phyloP scores from a whole-genome alignment of 2,797 vertebrate genomes.

The Forpus xanthops region DNA sequence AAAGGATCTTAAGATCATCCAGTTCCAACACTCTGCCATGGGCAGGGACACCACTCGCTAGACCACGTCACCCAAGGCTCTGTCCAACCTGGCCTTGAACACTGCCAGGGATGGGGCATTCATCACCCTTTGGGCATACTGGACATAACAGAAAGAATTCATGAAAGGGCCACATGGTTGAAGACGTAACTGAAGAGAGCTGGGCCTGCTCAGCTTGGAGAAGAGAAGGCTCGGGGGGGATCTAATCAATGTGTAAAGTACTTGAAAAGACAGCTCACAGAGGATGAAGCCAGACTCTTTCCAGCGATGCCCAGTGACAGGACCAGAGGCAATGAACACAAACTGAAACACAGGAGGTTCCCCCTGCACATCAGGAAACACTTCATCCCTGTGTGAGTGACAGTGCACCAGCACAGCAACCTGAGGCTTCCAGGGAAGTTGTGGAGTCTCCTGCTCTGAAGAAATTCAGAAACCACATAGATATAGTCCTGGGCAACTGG shows the following conservation, averaged over 20 bases:
- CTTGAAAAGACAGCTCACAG: neutral
- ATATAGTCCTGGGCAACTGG: neutral
- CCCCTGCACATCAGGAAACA: neutral
- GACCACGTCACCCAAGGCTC: neutral
- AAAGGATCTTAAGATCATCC: neutral
- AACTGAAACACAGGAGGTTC: neutral
- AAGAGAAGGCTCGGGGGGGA: neutral
- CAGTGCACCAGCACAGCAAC: neutral
- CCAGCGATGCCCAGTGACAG: neutral
- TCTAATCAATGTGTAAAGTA: neutral
- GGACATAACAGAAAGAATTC: neutral
- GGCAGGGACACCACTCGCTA: neutral
- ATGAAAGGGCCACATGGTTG: neutral
- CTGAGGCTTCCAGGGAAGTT: neutral
- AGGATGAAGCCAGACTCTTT: neutral
- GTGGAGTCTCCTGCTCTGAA: neutral
- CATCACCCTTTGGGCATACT: neutral
- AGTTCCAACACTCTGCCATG: neutral
- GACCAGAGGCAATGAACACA: neutral
- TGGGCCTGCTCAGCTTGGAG: neutral
- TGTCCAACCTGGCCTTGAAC: neutral
- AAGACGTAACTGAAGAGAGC: neutral
- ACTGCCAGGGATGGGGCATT: neutral
- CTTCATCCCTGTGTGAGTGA: neutral
- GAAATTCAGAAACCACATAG: neutral